Conservation (phyloP, 1,140 invertebrate genomes). For the Trichogramma pretiosum region DNA sequence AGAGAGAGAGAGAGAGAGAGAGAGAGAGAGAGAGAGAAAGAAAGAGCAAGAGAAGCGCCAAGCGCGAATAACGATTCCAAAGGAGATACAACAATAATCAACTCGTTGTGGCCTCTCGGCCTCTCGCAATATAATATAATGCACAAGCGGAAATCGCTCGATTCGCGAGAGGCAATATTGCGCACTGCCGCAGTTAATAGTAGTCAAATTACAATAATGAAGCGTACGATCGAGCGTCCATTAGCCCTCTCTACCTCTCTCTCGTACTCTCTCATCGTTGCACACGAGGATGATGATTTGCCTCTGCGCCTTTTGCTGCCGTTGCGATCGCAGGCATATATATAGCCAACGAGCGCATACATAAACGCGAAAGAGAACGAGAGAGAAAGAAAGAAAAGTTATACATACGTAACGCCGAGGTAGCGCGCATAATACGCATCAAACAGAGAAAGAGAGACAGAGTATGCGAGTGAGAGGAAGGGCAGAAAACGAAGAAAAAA, state of each 20-base stretch:
- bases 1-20: neutral
- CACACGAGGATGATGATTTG: neutral
- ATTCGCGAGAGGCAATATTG: neutral
- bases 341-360: too few relatives aligned
- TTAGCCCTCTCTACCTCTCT: conserved; percentile 31
- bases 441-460: too few relatives aligned
- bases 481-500: conserved; percentile 13
- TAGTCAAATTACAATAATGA: conserved; percentile 41
- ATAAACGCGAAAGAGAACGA: neutral
- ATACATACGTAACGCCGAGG: too few relatives aligned
- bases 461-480: too few relatives aligned
- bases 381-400: neutral
- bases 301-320: neutral
- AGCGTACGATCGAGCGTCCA: conserved; percentile 33
- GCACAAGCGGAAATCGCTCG: too few relatives aligned
- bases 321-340: neutral
- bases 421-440: too few relatives aligned
- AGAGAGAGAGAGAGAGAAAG: neutral
- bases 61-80: neutral
- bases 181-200: conserved; percentile 17
- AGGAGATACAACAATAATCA: conserved; percentile 6
- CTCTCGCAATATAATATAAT: too few relatives aligned
- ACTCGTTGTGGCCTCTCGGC: too few relatives aligned
- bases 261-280: conserved; percentile 10
- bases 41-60: neutral